Evolutionary conservation across 2,888 invertebrate genomes (phyloP).

Genomic region (Tetragnatha montana): DNA sequence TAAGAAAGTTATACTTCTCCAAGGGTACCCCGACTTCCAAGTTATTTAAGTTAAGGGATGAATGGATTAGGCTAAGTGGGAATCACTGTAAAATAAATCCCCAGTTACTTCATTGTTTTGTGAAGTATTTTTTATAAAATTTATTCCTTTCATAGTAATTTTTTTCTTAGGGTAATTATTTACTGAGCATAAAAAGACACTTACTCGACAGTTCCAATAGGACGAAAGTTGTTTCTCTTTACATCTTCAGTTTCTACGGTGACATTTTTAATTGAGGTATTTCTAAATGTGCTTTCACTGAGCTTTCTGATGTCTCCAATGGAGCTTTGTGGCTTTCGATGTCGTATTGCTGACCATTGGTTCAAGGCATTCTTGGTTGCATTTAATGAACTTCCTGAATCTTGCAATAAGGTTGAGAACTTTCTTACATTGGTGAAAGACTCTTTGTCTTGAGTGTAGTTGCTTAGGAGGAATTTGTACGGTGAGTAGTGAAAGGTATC

Average conservation of each 20-base stretch:
- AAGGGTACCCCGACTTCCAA: too few species aligned
- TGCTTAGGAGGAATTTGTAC: constrained; percentile 3
- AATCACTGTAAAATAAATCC: too few species aligned
- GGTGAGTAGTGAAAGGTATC: background rate
- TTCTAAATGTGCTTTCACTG: background rate
- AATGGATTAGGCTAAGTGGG: too few species aligned
- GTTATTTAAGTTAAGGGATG: too few species aligned
- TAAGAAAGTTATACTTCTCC: too few species aligned
- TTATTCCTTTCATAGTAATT: too few species aligned
- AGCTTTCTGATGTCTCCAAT: background rate
- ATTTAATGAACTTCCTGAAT: background rate
- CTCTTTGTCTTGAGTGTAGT: background rate
- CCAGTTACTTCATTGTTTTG: too few species aligned
- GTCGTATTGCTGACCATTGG: background rate
- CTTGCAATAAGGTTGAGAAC: background rate
- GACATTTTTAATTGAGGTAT: background rate
- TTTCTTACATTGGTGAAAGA: background rate
- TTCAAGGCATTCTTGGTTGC: background rate
- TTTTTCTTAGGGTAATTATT: too few species aligned
- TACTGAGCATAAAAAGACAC: background rate
- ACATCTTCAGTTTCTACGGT: background rate
- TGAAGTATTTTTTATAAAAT: too few species aligned
- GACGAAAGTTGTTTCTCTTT: background rate
- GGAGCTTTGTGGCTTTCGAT: background rate
- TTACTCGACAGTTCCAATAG: background rate